Percentiles rank a stretch among this genome's conserved stretches.
These are phyloP conservation scores for Serranus cabrilla DNA, from an alignment of 2,797 vertebrate species.

Conservation along the genomic window DNA sequence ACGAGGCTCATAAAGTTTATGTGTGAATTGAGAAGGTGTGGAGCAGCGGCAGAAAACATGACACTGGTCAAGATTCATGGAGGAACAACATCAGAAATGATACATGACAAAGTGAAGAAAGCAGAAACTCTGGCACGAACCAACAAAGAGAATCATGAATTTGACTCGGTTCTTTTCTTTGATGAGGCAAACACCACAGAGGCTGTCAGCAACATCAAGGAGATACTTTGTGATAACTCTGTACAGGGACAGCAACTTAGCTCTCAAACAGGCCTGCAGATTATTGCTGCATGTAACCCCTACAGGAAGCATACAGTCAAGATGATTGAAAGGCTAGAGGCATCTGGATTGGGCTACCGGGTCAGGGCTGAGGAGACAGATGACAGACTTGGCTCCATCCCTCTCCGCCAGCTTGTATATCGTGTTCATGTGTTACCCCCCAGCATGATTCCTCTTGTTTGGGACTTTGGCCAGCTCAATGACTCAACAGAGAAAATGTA, in stretches of 20 bases:
- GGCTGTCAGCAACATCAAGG: conserved; percentile 91
- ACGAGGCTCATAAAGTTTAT: conserved; percentile 92
- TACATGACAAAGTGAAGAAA: conserved; percentile 86
- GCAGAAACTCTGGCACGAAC: conserved; percentile 82
- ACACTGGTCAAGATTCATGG: conserved; percentile 93
- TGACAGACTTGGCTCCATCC: conserved; percentile 91
- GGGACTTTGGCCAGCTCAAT: conserved; percentile 94
- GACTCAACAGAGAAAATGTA: conserved; percentile 87
- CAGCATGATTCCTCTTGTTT: conserved; percentile 92
- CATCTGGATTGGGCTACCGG: conserved; percentile 91
- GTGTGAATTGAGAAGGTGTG: conserved; percentile 85
- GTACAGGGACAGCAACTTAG: conserved; percentile 81
- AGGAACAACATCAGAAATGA: conserved; percentile 88
- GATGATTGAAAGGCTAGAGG: conserved; percentile 90
- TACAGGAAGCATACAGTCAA: conserved; percentile 90
- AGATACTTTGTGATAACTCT: conserved; percentile 89
- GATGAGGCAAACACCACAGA: conserved; percentile 95
- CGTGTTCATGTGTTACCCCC: conserved; percentile 92
- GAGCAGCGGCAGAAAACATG: conserved; percentile 85
- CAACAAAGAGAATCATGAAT: conserved; percentile 79
- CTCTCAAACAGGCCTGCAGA: conserved; percentile 79
- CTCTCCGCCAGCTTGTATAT: conserved; percentile 93
- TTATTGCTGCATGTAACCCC: conserved; percentile 95
- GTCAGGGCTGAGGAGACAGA: conserved; percentile 88
- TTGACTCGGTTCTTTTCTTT: conserved; percentile 92